Conservation (phyloP, 2,797 vertebrate species). For the Triplophysa bombifrons region DNA sequence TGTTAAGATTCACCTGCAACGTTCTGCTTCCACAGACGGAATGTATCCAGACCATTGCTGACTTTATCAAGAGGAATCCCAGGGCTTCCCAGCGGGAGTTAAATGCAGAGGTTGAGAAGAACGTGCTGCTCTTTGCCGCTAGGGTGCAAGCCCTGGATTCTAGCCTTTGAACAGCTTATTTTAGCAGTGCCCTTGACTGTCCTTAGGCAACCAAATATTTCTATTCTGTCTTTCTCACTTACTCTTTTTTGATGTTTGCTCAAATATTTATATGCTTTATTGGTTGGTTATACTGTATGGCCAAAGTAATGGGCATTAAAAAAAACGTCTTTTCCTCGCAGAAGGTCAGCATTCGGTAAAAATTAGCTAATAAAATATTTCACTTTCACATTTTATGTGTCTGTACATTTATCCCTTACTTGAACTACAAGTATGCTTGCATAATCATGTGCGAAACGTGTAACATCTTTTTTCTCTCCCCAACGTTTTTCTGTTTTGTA, state of each 20-base stretch:
- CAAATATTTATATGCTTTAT: not conserved
- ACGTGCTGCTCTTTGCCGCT: slow-evolving; percentile 74
- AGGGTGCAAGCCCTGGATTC: slow-evolving; percentile 69
- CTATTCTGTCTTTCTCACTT: not conserved
- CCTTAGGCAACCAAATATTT: not conserved
- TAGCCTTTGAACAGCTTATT: slow-evolving; percentile 54
- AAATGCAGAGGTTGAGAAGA: slow-evolving; percentile 72
- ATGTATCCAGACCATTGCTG: slow-evolving; percentile 70
- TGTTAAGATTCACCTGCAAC: not conserved
- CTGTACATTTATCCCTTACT: too few relatives aligned
- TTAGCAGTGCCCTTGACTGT: not conserved
- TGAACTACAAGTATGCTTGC: not conserved
- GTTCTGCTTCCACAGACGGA: slow-evolving; percentile 66
- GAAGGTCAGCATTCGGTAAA: too few relatives aligned
- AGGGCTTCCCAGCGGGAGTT: slow-evolving; percentile 67
- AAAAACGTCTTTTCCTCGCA: not conserved
- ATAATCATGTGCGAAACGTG: not conserved
- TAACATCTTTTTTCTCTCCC: not conserved
- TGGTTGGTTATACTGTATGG: not conserved
- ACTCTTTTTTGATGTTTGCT: not conserved
- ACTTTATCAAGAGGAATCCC: slow-evolving; percentile 72
- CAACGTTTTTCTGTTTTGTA: not conserved
- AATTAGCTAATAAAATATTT: too few relatives aligned
- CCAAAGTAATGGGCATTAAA: not conserved
- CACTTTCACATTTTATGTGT: too few relatives aligned